Conservation (phyloP, 2,113 vertebrate genomes). For the Siphamia tubifer region DNA sequence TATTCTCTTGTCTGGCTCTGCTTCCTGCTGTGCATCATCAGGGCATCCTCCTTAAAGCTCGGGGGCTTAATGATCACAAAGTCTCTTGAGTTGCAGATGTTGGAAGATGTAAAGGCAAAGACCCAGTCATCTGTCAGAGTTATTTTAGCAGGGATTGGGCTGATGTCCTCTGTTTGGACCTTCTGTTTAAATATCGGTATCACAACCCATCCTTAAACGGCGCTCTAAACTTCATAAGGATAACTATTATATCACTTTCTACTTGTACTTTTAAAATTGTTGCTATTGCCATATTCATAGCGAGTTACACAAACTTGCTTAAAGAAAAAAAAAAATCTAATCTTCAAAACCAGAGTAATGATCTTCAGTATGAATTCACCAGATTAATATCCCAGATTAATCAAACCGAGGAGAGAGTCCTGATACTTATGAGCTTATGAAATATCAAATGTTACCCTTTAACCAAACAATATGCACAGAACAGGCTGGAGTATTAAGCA, state of each 20-base stretch:
- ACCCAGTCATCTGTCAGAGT: conserved; percentile 56
- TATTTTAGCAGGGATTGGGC: conserved; percentile 46
- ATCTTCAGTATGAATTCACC: conserved; percentile 27
- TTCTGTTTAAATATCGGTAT: conserved; percentile 18
- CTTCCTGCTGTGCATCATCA: conserved; percentile 21
- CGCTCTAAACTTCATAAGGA: conserved; percentile 5
- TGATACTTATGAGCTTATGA: conserved; percentile 68
- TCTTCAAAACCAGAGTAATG: conserved; percentile 28
- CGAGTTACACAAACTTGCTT: not conserved
- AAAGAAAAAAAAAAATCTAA: conserved; percentile 33
- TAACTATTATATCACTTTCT: not conserved
- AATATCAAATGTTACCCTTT: conserved; percentile 68
- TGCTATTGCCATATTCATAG: not conserved
- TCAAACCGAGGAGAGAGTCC: conserved; percentile 48
- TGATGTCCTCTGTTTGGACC: conserved; percentile 19
- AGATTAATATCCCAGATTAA: conserved; percentile 70
- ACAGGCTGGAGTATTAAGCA: conserved; percentile 58
- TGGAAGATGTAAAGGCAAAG: conserved; percentile 37
- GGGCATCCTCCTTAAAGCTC: conserved; percentile 53
- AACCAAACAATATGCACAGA: conserved; percentile 57
- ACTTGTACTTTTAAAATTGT: conserved; percentile 1
- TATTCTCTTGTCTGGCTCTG: not conserved
- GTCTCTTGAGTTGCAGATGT: conserved; percentile 68
- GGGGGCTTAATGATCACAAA: conserved; percentile 51
- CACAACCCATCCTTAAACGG: not conserved